Conservation (phyloP, 2,888 invertebrate species). For the Cantharis rufa region DNA sequence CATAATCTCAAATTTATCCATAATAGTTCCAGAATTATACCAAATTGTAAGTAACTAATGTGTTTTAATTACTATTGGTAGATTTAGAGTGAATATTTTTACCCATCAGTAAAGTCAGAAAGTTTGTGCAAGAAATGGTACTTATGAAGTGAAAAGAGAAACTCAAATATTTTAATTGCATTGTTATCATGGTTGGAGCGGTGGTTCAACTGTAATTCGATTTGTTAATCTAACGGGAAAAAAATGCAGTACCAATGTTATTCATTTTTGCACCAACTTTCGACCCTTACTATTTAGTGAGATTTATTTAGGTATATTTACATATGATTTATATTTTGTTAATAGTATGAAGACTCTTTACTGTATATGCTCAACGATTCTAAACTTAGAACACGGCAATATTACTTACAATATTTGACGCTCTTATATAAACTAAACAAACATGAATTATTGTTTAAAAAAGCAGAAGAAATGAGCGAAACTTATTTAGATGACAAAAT, state of each 20-base stretch:
- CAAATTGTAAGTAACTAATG: slow-evolving; percentile 27
- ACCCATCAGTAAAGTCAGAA: neutral
- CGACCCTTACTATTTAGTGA: neutral
- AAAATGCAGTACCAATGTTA: neutral
- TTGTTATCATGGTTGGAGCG: too few relatives aligned
- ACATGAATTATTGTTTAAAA: slow-evolving; percentile 52
- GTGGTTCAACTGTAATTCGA: too few relatives aligned
- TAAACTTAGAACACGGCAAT: slow-evolving; percentile 44
- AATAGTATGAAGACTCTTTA: slow-evolving; percentile 49
- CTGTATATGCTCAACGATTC: slow-evolving; percentile 40
- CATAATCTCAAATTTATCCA: slow-evolving; percentile 24
- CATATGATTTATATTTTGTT: slow-evolving; percentile 28
- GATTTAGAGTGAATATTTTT: neutral
- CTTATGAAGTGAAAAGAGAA: too few relatives aligned
- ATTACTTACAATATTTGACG: slow-evolving; percentile 58
- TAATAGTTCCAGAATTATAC: too few relatives aligned
- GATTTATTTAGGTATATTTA: neutral
- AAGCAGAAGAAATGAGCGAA: slow-evolving; percentile 58
- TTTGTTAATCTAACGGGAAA: neutral
- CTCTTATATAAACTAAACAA: slow-evolving; percentile 57
- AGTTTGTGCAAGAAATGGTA: neutral
- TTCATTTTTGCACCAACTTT: neutral
- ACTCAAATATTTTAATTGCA: neutral
- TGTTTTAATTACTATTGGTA: neutral
- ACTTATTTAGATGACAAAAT: slow-evolving; percentile 58